Percentiles rank a stretch among this genome's conserved stretches.
Conservation (phyloP, 2,797 vertebrate species). For the Sardinella longiceps region DNA sequence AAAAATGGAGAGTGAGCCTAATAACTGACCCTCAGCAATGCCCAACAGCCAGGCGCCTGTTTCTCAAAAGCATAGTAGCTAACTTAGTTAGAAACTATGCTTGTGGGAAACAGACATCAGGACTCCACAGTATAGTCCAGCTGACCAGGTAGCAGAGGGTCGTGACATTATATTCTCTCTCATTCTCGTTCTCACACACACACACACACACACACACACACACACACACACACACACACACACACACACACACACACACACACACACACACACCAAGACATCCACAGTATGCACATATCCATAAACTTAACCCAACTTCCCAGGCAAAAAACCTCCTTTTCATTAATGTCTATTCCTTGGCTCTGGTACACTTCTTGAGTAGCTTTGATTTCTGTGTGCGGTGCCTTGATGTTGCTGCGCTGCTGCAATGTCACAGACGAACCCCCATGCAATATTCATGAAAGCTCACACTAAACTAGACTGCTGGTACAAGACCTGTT, state of each 20-base stretch:
- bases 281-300: not conserved
- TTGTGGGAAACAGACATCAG: no score
- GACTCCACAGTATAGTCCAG: no score
- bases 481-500: not conserved
- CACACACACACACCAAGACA: not conserved
- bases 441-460: slow-evolving; percentile 33
- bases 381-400: slow-evolving; percentile 34
- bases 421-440: slow-evolving; percentile 12
- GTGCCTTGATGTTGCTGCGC: not conserved
- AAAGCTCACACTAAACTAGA: not conserved
- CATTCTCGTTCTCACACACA: slow-evolving; percentile 21
- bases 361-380: slow-evolving; percentile 26
- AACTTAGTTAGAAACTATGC: no score
- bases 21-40: no score
- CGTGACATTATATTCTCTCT: no score
- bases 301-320: not conserved
- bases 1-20: no score
- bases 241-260: not conserved
- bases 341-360: slow-evolving; percentile 31
- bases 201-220: slow-evolving; percentile 20
- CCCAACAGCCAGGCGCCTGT: no score
- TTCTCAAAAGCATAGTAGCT: no score
- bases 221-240: not conserved
- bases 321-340: slow-evolving; percentile 20
- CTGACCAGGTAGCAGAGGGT: no score